Evolutionary conservation across 2,797 vertebrate genomes (phyloP), one percentile per base, ranked within the genome.

Genomic region (Todus mexicanus): DNA sequence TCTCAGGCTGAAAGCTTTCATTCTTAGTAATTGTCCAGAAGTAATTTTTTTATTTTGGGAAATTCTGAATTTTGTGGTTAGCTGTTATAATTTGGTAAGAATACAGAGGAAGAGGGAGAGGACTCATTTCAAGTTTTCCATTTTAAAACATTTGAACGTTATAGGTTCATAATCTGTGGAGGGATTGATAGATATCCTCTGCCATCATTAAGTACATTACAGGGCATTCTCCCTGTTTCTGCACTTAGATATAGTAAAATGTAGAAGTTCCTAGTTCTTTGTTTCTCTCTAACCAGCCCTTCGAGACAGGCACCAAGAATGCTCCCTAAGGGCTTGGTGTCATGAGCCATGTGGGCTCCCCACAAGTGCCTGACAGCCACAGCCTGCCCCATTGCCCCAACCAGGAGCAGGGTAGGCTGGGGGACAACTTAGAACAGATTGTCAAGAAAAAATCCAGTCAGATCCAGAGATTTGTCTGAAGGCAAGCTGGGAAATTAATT

Each of bases 371-470:
- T 20, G 23, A 29, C 21, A 63, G 8, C 25, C 56, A 38, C 8
- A 9, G 9, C 5, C 21, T n/a, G 5, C 38, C 18, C 35, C 21
- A 14, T 21, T 38, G 23, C 12, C 21, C 10, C 57, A 84, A 4
- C 2, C n/a, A 56, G 1, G 1, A 75, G 13, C 10, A 38, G 18
- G 9, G 5, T 7, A 64, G 23, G 17, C 25, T 47, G 6, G 5
- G 6, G 6, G 16, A 12, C 13, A 87, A 16, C 20, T 66, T 59
- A 48, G 11, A 12, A 45, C 23, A 26, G 29, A 48, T 15, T 73
- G 15, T 45, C 22, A 54, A 54, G 25, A 57, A 84, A n/a, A 70
- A 70, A 42, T 38, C 26, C 16, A 50, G 22, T 33, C 23, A 35
- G 63, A 57, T 57, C 31, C 54, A 35, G 35, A 45, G 12, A 33